Base-by-base conservation (phyloP, 2,888 invertebrate species). In the Digitonthophagus gazella region DNA sequence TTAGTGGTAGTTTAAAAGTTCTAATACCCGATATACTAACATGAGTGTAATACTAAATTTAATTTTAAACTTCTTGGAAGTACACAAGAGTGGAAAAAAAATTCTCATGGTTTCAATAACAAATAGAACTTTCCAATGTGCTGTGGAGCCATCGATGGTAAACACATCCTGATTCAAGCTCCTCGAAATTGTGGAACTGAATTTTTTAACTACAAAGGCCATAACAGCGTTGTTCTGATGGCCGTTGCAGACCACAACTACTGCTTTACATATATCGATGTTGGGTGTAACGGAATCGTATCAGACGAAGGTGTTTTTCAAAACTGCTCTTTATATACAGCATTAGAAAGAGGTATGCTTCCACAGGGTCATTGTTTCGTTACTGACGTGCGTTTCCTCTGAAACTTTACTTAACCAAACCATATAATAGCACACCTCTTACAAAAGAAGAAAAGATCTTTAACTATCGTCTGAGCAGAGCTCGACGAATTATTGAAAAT, bases 191-290 rank as follows among this genome's bases (percentile, higher is more conserved):
- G 67, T 58, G 75, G 75, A 69, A 74, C 74, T 74, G 66, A 69
- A 72, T 76, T 73, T 70, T 77, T 68, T 65, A 76, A 76, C 71
- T 77, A 76, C 71, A 76, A 77, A 75, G 71, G 69, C 8, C 67
- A 70, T 63, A 71, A 74, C 67, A 73, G 75, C 68, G 75, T 76
- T 70, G 72, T 75, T 15, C 70, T 76, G 57, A 71, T 76, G 69
- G 76, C 75, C 65, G 63, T 76, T 71, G 75, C 73, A 61, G 76
- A 77, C 70, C 72, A 74, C 70, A 74, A 77, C 70, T 78, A 76
- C 70, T 73, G 73, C 68, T 78, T 78, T 71, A 72, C 66, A n/a
- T 75, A 75, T 67, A 70, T 75, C 65, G 73, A 76, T 69, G 67
- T 76, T 58, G 75, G 76, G 20, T 73, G 72, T 64, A 74, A 76